Percentiles rank a stretch among this genome's conserved stretches.
These are phyloP conservation scores for Protodeltote pygarga DNA, from an alignment of 2,888 invertebrate species.

Conservation along the genomic window DNA sequence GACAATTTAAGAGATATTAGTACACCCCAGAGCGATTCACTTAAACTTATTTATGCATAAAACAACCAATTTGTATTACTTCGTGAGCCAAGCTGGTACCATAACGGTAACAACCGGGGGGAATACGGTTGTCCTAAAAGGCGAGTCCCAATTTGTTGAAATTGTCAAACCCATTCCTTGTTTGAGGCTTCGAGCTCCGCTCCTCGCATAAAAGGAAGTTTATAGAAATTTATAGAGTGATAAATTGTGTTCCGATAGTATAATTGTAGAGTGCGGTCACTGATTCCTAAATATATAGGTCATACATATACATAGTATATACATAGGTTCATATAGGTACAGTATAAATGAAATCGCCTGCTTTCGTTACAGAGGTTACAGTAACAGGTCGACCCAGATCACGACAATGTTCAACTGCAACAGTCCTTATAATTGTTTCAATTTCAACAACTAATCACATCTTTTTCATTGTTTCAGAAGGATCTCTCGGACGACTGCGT, in stretches of 20 bases:
- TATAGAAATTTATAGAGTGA: slow-evolving; percentile 49
- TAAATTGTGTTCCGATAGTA: slow-evolving; percentile 46
- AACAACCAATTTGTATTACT: slow-evolving; percentile 61
- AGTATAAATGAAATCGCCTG: slow-evolving; percentile 28
- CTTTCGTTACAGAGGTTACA: slow-evolving; percentile 11
- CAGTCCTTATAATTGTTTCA: slow-evolving; percentile 23
- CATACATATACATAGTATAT: too few relatives aligned
- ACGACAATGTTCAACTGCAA: slow-evolving; percentile 1
- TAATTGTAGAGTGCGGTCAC: slow-evolving; percentile 33
- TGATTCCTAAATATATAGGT: slow-evolving; percentile 26
- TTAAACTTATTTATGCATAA: slow-evolving; percentile 79
- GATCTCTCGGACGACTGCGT: slow-evolving; percentile 94
- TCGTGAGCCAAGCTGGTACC: slow-evolving; percentile 56
- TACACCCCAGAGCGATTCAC: slow-evolving; percentile 68
- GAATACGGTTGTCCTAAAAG: slow-evolving; percentile 64
- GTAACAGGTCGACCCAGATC: slow-evolving; percentile 20
- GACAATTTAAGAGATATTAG: slow-evolving; percentile 77
- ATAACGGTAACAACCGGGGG: slow-evolving; percentile 63
- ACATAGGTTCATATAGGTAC: too few relatives aligned
- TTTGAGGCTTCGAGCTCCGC: slow-evolving; percentile 45
- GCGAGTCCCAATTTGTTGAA: slow-evolving; percentile 66
- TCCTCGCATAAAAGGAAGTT: slow-evolving; percentile 51
- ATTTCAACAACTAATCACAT: slow-evolving; percentile 51
- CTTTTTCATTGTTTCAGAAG: slow-evolving; percentile 90
- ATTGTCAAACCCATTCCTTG: slow-evolving; percentile 60